Base-by-base conservation (phyloP, 2,888 invertebrate genomes). In the Apotomis betuletana region DNA sequence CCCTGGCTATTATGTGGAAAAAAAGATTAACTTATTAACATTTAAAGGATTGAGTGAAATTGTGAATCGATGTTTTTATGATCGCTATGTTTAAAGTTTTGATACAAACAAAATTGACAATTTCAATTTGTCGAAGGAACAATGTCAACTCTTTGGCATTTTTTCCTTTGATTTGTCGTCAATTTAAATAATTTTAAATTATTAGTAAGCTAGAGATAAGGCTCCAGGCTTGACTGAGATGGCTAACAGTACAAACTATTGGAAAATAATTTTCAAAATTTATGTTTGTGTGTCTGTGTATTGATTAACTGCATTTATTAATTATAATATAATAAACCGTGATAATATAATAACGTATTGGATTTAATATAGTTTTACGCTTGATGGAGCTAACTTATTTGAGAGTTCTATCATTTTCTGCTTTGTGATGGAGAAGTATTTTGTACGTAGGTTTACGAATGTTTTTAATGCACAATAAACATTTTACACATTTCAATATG, bases 401-500 rank as follows among this genome's bases (percentile, higher is more conserved):
- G 67, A 80, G 71, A 76, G 63, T 65, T 75, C 74, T 76, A 76
- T 80, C 82, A 80, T 80, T 77, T 76, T 78, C 79, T 81, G 85
- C 83, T 85, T 85, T 73, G 67, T 75, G 74, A 55, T 77, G 74
- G 74, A 77, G 75, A 79, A 75, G 36, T 58, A 78, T 79, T 79
- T 80, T 85, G 80, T 84, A 72, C 62, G 44, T 71, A 63, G 63
- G 79, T 80, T 81, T 81, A 79, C 77, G 74, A 77, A 80, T 81
- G 81, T 83, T 84, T 83, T 83, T 83, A 85, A 80, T 84, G 87
- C 89, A 88, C 89, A 90, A 86, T 89, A 89, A 85, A 87, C 44
- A 77, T 75, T 83, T 88, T 87, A 86, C 84, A 75, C 67, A 74
- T 59, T 61, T 49, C n/a, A 44, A 9, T 0, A 41, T 61, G n/a